Percentiles rank a stretch among this genome's conserved stretches.
Conservation (phyloP, 2,888 invertebrate genomes). For the Omphaloscelis lunosa region DNA sequence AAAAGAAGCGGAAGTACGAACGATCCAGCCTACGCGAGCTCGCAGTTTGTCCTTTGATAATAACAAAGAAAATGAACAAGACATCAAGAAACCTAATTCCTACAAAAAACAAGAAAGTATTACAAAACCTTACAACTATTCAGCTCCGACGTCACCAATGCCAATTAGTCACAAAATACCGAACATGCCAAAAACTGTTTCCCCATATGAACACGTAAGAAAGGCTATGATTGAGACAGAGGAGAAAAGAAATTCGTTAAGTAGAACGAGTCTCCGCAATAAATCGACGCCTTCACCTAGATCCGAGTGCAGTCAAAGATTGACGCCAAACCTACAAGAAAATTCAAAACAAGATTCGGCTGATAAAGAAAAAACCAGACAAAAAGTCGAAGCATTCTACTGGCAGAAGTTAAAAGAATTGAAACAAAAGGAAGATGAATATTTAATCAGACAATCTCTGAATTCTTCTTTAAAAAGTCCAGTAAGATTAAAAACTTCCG, state of each 20-base stretch:
- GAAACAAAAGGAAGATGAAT: conserved; percentile 92
- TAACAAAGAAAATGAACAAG: conserved; percentile 61
- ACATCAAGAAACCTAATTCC: conserved; percentile 31
- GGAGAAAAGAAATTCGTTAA: conserved; percentile 82
- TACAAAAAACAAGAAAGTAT: conserved; percentile 57
- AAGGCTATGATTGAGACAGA: conserved; percentile 85
- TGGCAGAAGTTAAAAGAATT: conserved; percentile 93
- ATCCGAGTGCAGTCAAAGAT: conserved; percentile 63
- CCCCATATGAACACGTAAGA: conserved; percentile 85
- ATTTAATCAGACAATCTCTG: conserved; percentile 79
- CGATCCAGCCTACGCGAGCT: conserved; percentile 85
- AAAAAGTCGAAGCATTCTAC: conserved; percentile 92
- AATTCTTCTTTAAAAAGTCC: conserved; percentile 70
- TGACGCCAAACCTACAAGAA: conserved; percentile 62
- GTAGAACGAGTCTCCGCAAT: conserved; percentile 72
- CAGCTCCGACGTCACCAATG: conserved; percentile 87
- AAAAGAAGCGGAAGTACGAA: conserved; percentile 87
- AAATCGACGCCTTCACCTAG: conserved; percentile 75
- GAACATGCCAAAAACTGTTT: conserved; percentile 85
- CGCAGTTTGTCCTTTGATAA: conserved; percentile 84
- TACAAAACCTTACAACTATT: conserved; percentile 84
- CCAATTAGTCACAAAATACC: conserved; percentile 82
- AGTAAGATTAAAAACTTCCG: conserved; percentile 63
- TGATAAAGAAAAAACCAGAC: conserved; percentile 90
- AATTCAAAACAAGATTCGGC: conserved; percentile 66